phyloP scores from a whole-genome alignment of 2,888 invertebrate genomes.

The Hypercompe scribonia region DNA sequence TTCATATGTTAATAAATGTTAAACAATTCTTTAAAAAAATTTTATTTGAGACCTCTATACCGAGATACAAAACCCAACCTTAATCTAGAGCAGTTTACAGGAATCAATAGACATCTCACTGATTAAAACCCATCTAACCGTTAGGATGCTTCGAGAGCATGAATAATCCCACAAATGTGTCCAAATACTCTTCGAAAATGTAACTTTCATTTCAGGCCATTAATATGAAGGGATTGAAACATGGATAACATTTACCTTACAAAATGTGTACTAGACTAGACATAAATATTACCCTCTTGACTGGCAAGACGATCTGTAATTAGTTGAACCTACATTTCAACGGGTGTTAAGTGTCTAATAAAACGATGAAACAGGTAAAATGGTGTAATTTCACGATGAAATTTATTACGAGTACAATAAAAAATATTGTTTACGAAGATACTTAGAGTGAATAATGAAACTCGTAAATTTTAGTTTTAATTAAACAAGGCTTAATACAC shows the following conservation, averaged over 20 bases:
- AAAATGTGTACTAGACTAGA: background rate
- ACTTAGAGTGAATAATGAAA: slow-evolving; percentile 45
- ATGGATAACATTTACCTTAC: background rate
- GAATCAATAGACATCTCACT: background rate
- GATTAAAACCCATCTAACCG: background rate
- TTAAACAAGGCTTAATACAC: slow-evolving; percentile 27
- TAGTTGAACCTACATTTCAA: slow-evolving; percentile 15
- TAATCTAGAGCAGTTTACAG: background rate
- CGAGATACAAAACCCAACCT: background rate
- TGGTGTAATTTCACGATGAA: slow-evolving; percentile 22
- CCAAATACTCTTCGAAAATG: background rate
- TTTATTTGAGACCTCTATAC: background rate
- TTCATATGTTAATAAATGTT: background rate
- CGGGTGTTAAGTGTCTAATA: slow-evolving; percentile 18
- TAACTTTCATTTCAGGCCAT: background rate
- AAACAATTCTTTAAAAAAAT: background rate
- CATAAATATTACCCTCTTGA: slow-evolving; percentile 3
- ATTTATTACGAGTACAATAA: slow-evolving; percentile 38
- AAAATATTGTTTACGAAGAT: slow-evolving; percentile 38
- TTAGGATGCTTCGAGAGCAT: background rate
- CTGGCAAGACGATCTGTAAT: slow-evolving; percentile 5
- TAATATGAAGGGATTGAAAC: background rate
- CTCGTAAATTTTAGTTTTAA: slow-evolving; percentile 46
- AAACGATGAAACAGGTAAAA: slow-evolving; percentile 19
- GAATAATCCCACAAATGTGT: background rate